A percentile compares a stretch with the other conserved stretches of the same genome.
Evolutionary conservation across 2,113 vertebrate species (phyloP).

Genomic region (Rhizomys pruinosus): DNA sequence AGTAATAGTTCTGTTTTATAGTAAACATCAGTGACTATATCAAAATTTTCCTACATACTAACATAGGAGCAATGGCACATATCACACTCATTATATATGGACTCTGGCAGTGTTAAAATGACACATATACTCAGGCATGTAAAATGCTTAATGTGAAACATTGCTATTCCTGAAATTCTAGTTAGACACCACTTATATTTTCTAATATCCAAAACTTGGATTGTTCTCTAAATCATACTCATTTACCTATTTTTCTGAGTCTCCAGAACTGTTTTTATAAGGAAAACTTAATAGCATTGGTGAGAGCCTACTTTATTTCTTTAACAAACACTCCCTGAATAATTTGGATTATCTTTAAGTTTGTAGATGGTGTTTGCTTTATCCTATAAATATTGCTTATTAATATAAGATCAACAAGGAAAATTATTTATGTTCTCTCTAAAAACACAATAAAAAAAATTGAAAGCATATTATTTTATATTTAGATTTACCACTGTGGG

Average conservation of each 20-base stretch:
- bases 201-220: conserved; percentile 67
- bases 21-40: not conserved
- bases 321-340: conserved; percentile 70
- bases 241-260: conserved; percentile 70
- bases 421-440: conserved; percentile 75
- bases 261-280: conserved; percentile 71
- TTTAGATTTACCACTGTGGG: conserved; percentile 83
- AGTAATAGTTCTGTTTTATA: not conserved
- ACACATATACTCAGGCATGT: not conserved
- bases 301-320: conserved; percentile 64
- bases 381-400: conserved; percentile 75
- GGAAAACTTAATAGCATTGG: conserved; percentile 72
- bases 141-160: conserved; percentile 57
- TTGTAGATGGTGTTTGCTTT: conserved; percentile 71
- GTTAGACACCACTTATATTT: conserved; percentile 62
- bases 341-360: not conserved
- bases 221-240: conserved; percentile 77
- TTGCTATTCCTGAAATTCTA: conserved; percentile 75
- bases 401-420: conserved; percentile 72
- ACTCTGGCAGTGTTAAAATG: not conserved
- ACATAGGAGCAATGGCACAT: not conserved
- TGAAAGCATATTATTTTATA: conserved; percentile 77
- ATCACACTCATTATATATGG: not conserved
- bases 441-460: conserved; percentile 60
- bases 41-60: not conserved